These are phyloP conservation scores for Campoletis sonorensis DNA, from an alignment of 1,140 invertebrate genomes.

Conservation along the genomic window DNA sequence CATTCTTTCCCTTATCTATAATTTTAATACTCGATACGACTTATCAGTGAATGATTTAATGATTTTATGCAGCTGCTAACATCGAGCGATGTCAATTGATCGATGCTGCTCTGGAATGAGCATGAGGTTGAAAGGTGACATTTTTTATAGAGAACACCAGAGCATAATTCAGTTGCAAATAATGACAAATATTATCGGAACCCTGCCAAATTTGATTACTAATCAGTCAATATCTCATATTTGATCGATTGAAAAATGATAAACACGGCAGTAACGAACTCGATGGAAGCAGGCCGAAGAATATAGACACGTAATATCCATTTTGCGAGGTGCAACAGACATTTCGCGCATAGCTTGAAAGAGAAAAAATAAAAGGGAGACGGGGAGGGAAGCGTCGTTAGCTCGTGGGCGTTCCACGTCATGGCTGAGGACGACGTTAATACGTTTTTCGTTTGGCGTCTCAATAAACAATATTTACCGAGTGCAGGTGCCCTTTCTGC, in stretches of 20 bases:
- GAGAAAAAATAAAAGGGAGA: constrained; percentile 43
- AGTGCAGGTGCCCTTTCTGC: constrained; percentile 61
- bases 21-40: not conserved
- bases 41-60: not conserved
- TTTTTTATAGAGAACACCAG: not conserved
- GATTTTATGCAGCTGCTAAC: not conserved
- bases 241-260: not conserved
- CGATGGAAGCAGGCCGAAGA: too few relatives aligned
- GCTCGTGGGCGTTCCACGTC: constrained; percentile 52
- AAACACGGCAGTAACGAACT: too few relatives aligned
- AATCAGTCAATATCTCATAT: not conserved
- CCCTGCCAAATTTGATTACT: not conserved
- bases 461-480: constrained; percentile 72
- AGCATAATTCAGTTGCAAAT: not conserved
- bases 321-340: not conserved
- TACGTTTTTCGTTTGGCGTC: constrained; percentile 64
- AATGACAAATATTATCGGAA: not conserved
- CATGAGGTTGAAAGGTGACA: not conserved
- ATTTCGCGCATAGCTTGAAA: constrained; percentile 3
- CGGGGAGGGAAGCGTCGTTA: constrained; percentile 54
- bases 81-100: not conserved
- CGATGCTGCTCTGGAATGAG: not conserved
- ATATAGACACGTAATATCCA: not conserved
- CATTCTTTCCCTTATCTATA: not conserved
- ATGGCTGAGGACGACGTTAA: constrained; percentile 57